phyloP scores from a whole-genome alignment of 1,140 invertebrate species.

The Antheraea pernyi region DNA sequence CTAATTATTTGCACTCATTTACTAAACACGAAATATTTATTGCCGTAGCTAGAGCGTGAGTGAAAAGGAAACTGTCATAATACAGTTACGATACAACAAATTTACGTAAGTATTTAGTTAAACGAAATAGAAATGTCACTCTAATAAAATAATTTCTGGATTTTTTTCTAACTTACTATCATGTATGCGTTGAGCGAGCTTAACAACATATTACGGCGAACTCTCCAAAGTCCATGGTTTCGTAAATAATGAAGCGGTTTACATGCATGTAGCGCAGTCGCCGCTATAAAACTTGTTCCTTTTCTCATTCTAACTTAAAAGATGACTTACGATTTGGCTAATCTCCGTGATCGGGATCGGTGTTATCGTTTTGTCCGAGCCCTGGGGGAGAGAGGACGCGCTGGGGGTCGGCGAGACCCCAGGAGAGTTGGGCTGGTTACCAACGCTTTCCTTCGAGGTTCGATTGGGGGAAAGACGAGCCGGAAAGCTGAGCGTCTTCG shows the following conservation, averaged over 20 bases:
- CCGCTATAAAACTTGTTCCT: conserved; percentile 13
- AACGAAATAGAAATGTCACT: no score
- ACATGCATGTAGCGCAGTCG: conserved; percentile 26
- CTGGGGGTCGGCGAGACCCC: conserved; percentile 76
- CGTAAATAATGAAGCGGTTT: conserved; percentile 29
- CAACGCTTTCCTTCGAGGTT: conserved; percentile 84
- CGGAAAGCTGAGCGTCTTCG: conserved; percentile 92
- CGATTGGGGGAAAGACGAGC: conserved; percentile 89
- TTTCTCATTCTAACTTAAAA: conserved; percentile 21
- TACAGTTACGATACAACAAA: no score
- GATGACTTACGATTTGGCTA: conserved; percentile 82
- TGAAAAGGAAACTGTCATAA: no score
- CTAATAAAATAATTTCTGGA: no score
- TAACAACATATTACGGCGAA: conserved; percentile 21
- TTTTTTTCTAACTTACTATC: not conserved
- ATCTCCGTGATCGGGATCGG: conserved; percentile 82
- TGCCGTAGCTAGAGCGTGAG: no score
- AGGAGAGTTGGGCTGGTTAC: conserved; percentile 73
- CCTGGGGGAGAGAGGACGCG: conserved; percentile 73
- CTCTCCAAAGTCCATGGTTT: conserved; percentile 16
- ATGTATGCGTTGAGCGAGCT: conserved; percentile 12
- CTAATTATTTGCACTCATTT: no score
- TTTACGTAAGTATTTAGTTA: no score
- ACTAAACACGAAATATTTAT: no score
- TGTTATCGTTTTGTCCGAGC: conserved; percentile 72